These are phyloP conservation scores for Mythimna ferrago DNA, from an alignment of 2,888 invertebrate genomes.

Conservation along the genomic window DNA sequence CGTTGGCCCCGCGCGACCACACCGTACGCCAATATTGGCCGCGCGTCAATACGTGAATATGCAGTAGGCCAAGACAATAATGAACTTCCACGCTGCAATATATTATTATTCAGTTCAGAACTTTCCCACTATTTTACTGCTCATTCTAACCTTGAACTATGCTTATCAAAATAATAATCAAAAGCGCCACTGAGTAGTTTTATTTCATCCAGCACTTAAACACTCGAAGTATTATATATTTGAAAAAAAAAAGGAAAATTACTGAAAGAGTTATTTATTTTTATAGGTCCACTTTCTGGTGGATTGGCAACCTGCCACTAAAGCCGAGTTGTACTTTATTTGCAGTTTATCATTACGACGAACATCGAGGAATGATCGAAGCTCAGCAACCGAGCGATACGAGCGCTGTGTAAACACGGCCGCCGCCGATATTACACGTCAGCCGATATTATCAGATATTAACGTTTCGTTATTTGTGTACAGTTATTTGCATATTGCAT, in stretches of 20 bases:
- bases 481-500: conserved; percentile 8
- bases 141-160: neutral
- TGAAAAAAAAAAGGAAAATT: neutral
- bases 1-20: conserved; percentile 24
- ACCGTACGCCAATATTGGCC: conserved; percentile 42
- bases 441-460: conserved; percentile 6
- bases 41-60: conserved; percentile 47
- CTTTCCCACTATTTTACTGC: neutral
- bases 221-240: neutral
- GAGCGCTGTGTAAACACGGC: conserved; percentile 1
- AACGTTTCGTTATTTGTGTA: conserved; percentile 10
- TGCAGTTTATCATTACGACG: conserved; percentile 25
- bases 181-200: neutral
- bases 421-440: neutral
- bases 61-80: conserved; percentile 28
- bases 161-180: neutral
- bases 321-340: conserved; percentile 14
- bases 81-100: neutral
- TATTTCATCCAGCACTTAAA: neutral
- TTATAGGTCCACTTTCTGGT: neutral
- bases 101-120: neutral
- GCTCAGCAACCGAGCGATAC: neutral
- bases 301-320: conserved; percentile 16
- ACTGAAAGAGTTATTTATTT: conserved; percentile 5
- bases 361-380: conserved; percentile 10